Base-by-base conservation (phyloP, 2,888 invertebrate genomes). In the Eupeodes latifasciatus region DNA sequence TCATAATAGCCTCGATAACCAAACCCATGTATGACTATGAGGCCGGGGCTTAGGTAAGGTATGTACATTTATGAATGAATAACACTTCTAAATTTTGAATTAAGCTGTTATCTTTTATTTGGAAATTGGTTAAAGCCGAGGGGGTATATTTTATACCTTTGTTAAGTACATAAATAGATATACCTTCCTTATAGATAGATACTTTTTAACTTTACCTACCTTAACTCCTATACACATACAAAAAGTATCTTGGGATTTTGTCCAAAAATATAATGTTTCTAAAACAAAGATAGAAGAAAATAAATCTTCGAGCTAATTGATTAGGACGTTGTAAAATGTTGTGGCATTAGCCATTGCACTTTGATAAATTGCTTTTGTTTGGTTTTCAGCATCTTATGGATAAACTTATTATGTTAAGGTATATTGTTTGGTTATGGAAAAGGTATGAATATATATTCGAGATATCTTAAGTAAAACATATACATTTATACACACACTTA, bases 271-370 rank as follows among this genome's bases (percentile, higher is more conserved):
- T 44, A 71, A 71, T 71, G 14, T 66, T 59, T n/a, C 53, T 59
- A 16, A n/a, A 7, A 5, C 40, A 40, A 40, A 27, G 27, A 19
- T 47, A n/a, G 47, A 51, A 53, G 64, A 12, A 67, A 78, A 88
- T 88, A 88, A 88, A 84, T 88, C 81, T 77, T 74, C 44, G 74
- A 74, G 55, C 87, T 91, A 91, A 91, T 91, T 91, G 90, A 89
- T 89, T 77, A 77, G 89, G 90, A 90, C 89, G 89, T 89, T 90
- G 89, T 89, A 89, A 90, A 91, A 91, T 90, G 74, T 90, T 90
- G 90, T 89, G 90, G 90, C 90, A 88, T 81, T 77, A 89, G 85
- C 89, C 88, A 90, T 90, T 90, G 89, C 89, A 89, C 90, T 89
- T 90, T 91, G 90, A 90, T 90, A 89, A 91, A 90, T 90, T 90